Conservation (phyloP, 2,113 vertebrate genomes). For the Ophiodon elongatus region DNA sequence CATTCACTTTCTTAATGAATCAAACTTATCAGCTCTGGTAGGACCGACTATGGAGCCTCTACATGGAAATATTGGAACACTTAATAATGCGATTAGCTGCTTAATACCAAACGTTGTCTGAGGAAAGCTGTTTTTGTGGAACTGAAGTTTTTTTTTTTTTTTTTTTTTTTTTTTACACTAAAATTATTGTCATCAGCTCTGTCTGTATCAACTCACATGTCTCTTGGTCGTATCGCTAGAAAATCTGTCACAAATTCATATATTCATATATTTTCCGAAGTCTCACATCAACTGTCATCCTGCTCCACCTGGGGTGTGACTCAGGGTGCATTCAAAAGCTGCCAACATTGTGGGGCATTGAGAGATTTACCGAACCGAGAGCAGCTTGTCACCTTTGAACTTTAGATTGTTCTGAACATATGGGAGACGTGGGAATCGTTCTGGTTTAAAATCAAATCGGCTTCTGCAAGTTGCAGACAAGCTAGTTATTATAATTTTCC, state of each 20-base stretch:
- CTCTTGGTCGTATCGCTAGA: neutral
- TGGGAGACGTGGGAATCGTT: neutral
- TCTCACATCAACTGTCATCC: neutral
- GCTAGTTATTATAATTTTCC: neutral
- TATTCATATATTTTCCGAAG: neutral
- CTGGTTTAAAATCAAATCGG: neutral
- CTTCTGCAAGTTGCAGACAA: neutral
- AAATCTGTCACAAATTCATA: neutral
- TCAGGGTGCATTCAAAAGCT: neutral
- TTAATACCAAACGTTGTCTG: neutral
- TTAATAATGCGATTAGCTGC: neutral
- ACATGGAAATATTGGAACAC: too few relatives aligned
- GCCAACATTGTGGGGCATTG: neutral
- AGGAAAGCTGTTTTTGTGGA: neutral
- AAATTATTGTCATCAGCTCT: too few relatives aligned
- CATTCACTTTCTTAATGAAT: neutral
- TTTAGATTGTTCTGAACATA: neutral
- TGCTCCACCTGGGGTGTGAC: neutral
- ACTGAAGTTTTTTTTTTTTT: too few relatives aligned
- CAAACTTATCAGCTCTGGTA: neutral
- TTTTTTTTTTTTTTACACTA: too few relatives aligned
- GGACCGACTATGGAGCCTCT: too few relatives aligned
- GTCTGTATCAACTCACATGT: neutral
- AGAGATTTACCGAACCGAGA: constrained; percentile 8
- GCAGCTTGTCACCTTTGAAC: neutral